phyloP scores from a whole-genome alignment of 2,797 vertebrate genomes.

The Pelobates cultripes region DNA sequence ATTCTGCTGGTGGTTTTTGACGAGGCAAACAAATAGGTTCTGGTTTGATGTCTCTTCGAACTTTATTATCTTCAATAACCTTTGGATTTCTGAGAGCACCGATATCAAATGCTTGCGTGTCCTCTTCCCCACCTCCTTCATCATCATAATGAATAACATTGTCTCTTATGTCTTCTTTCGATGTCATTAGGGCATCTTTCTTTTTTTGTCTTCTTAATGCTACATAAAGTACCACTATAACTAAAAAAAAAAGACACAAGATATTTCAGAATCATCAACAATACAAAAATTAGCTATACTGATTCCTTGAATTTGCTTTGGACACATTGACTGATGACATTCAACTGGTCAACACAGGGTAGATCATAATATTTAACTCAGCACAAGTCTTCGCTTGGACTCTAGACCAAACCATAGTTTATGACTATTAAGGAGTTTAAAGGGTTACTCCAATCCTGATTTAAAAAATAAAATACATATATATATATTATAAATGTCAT shows the following conservation, averaged over 20 bases:
- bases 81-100: slow-evolving; percentile 95
- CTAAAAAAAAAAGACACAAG: slow-evolving; percentile 63
- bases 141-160: slow-evolving; percentile 98
- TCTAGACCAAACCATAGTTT: no score
- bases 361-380: no score
- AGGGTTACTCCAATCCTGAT: no score
- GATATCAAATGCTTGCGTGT: slow-evolving; percentile 97
- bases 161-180: slow-evolving; percentile 96
- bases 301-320: no score
- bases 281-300: no score
- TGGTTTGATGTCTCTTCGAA: slow-evolving; percentile 91
- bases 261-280: no score
- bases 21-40: slow-evolving; percentile 74
- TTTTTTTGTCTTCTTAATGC: slow-evolving; percentile 92
- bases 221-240: slow-evolving; percentile 93
- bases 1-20: slow-evolving; percentile 74
- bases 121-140: slow-evolving; percentile 95
- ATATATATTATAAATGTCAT: no score
- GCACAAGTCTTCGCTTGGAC: no score
- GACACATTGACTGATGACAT: no score
- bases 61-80: slow-evolving; percentile 89
- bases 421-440: no score
- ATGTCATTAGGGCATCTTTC: slow-evolving; percentile 96
- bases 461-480: no score
- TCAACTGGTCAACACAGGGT: no score